Evolutionary conservation across 2,113 vertebrate species (phyloP).

Genomic region (Morone chrysops): DNA sequence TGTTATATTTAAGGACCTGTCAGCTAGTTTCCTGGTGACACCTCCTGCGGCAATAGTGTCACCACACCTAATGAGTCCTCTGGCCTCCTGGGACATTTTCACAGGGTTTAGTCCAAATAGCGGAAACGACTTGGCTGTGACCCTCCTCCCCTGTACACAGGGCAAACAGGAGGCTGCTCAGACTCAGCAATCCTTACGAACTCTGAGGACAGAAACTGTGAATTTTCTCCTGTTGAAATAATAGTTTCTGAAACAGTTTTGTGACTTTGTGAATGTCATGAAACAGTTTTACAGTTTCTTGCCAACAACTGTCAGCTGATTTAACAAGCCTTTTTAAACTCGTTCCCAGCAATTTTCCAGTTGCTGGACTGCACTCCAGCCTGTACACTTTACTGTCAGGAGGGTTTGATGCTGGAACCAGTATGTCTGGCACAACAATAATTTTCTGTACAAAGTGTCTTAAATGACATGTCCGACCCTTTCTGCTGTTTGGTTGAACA

Average conservation of each 20-base stretch:
- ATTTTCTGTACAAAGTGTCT: slow-evolving; percentile 23
- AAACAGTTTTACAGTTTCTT: slow-evolving; percentile 13
- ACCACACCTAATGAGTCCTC: slow-evolving; percentile 73
- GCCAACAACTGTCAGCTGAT: slow-evolving; percentile 19
- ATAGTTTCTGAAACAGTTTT: slow-evolving; percentile 21
- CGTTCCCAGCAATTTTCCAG: neutral
- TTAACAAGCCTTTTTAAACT: neutral
- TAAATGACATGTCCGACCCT: slow-evolving; percentile 19
- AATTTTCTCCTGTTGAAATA: slow-evolving; percentile 23
- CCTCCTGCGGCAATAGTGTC: slow-evolving; percentile 64
- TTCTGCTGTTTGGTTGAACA: slow-evolving; percentile 29
- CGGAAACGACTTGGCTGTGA: slow-evolving; percentile 66
- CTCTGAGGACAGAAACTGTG: slow-evolving; percentile 19
- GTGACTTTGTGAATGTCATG: slow-evolving; percentile 40
- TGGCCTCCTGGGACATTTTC: slow-evolving; percentile 57
- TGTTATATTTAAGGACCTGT: slow-evolving; percentile 68
- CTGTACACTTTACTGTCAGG: neutral
- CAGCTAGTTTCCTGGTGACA: slow-evolving; percentile 70
- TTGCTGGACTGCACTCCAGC: neutral
- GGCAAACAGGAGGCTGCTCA: slow-evolving; percentile 58
- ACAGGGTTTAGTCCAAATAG: slow-evolving; percentile 66
- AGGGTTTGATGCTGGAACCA: slow-evolving; percentile 12
- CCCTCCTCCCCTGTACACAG: slow-evolving; percentile 42
- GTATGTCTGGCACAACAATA: slow-evolving; percentile 22
- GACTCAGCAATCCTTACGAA: slow-evolving; percentile 57